A percentile compares a stretch with the other conserved stretches of the same genome.
Conservation (phyloP, 1,140 invertebrate species). For the Leucophenga varia region DNA sequence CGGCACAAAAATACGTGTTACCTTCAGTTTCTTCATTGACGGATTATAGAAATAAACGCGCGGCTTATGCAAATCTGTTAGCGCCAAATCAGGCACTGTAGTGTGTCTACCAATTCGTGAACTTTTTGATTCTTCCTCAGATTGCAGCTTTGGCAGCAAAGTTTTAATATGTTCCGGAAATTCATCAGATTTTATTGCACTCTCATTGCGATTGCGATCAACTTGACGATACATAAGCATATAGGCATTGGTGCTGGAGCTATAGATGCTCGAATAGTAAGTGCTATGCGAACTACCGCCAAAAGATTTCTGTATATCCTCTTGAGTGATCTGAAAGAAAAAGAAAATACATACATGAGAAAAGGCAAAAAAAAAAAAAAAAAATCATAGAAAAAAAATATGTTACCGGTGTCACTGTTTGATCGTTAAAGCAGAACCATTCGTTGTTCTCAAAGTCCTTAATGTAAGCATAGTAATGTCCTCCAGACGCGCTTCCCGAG, state of each 20-base stretch:
- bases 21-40: slow-evolving; percentile 58
- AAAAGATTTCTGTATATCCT: slow-evolving; percentile 84
- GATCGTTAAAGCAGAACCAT: slow-evolving; percentile 87
- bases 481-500: slow-evolving; percentile 86
- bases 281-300: slow-evolving; percentile 71
- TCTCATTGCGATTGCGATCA: slow-evolving; percentile 69
- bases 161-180: slow-evolving; percentile 76
- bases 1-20: slow-evolving; percentile 62
- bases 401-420: slow-evolving; percentile 67
- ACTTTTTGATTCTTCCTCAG: slow-evolving; percentile 67
- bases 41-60: slow-evolving; percentile 70
- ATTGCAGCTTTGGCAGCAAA: slow-evolving; percentile 67
- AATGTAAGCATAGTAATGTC: slow-evolving; percentile 93
- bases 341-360: background rate
- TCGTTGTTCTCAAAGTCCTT: slow-evolving; percentile 78
- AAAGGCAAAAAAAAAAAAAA: background rate
- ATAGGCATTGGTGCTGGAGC: slow-evolving; percentile 87
- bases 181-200: slow-evolving; percentile 67
- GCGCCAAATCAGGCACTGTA: slow-evolving; percentile 34
- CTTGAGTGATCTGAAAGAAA: slow-evolving; percentile 67
- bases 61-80: slow-evolving; percentile 65
- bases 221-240: slow-evolving; percentile 92
- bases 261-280: slow-evolving; percentile 75
- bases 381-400: slow-evolving; percentile 9
- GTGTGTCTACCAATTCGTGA: slow-evolving; percentile 57